Base-by-base conservation (phyloP, 2,113 vertebrate species). In the Heloderma charlesbogerti region DNA sequence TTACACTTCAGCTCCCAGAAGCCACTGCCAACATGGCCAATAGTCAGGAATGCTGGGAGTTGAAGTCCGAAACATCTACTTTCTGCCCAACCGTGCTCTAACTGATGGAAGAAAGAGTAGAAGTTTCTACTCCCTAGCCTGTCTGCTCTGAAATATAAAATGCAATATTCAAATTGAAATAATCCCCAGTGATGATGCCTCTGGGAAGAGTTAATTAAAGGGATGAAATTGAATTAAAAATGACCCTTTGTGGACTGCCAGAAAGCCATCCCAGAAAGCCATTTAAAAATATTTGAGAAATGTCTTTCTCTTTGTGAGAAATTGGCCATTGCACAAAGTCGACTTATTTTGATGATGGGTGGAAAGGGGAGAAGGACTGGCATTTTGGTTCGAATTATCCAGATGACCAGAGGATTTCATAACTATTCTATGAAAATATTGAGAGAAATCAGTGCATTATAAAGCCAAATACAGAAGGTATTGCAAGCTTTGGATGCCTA, bases 201-300 rank as follows among this genome's bases (percentile, higher is more conserved):
- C 84, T 88, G 85, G 93, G 81, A 91, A 91, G 25, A 85, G 80
- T 94, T 95, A 95, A 95, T 95, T 95, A 95, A 90, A 84, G 63
- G 93, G 93, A 93, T 92, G 86, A 94, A 95, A 94, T 83, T 92
- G 80, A 81, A 63, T 93, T 89, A 79, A 87, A 92, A 93, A 57
- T 95, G 93, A 92, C 93, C 95, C 13, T 0, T 92, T 92, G 91
- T 89, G 90, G 91, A 90, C 89, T 94, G 86, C 86, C 88, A 91
- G 80, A 91, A 94, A 93, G 60, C 69, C 84, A 89, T n/a, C 13
- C 51, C 80, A 75, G 40, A 80, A n/a, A n/a, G n/a, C n/a, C n/a
- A 91, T 63, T 77, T 86, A 93, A 75, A 91, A 63, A 82, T 90
- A 91, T 69, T 43, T 66, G 92, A 88, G 60, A 72, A 77, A 9